Evolutionary conservation across 2,797 vertebrate genomes (phyloP), one percentile per base, ranked within the genome.

Genomic region (Hypotaenidia okinawae): DNA sequence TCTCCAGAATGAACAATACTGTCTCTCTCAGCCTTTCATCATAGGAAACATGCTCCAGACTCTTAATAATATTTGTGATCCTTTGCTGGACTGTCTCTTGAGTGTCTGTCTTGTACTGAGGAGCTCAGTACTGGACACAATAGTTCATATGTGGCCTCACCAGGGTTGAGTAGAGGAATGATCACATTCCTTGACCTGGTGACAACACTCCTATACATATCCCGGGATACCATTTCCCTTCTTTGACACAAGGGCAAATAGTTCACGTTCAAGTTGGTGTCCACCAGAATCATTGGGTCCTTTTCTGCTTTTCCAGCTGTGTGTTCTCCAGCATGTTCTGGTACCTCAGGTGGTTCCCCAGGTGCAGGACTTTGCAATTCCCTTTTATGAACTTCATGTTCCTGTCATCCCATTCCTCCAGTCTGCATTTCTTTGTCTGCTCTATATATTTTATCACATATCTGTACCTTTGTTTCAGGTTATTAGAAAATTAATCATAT

Each of bases 261-360:
- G 30, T 5, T 68, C 8, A 6, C 11, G 9, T 30, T 82, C 58
- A 49, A 0, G 62, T 62, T 80, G 4, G 13, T 30, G 22, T 28
- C 28, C 14, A 27, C 23, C 18, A 63, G 6, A 1, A 2, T 28
- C 8, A 22, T 5, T 7, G 35, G 25, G 11, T 21, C 17, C 19
- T 68, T 63, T 75, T n/a, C 25, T 62, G 5, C 3, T 11, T 81
- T 89, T 74, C 23, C 23, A 79, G 6, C 16, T 35, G 3, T 10
- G 1, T 1, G 3, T 13, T 27, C 4, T 4, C 10, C 21, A 70
- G 21, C 8, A 33, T 14, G 4, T 12, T 5, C 24, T 33, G 35
- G 5, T 57, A 64, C 4, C 7, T 59, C 33, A 14, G 6, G 2
- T 10, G 62, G 10, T 16, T 87, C 8, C 5, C 3, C 21, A 45